A percentile compares a stretch with the other conserved stretches of the same genome.
These are phyloP conservation scores for Rhopalosiphum maidis DNA, from an alignment of 1,140 invertebrate genomes.

Conservation along the genomic window DNA sequence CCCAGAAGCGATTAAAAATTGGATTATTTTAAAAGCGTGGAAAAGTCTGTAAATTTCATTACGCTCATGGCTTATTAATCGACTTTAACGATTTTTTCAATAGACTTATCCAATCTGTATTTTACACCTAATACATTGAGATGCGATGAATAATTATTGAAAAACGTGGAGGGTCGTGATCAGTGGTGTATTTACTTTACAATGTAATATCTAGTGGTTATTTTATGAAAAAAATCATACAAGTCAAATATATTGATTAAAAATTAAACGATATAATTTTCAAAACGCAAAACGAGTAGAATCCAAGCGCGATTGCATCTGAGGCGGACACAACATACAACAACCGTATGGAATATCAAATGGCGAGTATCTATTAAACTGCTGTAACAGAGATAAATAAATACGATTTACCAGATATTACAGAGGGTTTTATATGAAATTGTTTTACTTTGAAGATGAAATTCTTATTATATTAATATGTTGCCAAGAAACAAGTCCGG, in stretches of 20 bases:
- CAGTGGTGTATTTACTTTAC: neutral
- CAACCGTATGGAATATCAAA: neutral
- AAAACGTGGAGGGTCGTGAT: neutral
- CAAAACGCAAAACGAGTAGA: neutral
- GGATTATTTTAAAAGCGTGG: neutral
- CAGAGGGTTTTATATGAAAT: constrained; percentile 12
- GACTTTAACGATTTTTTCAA: neutral
- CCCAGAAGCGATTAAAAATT: neutral
- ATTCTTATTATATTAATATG: constrained; percentile 32
- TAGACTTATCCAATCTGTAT: neutral
- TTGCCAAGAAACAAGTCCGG: constrained; percentile 9
- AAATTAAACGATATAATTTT: neutral
- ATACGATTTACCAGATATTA: neutral
- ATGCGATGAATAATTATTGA: neutral
- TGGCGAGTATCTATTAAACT: neutral
- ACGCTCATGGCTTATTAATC: neutral
- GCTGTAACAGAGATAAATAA: neutral
- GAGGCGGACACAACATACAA: neutral
- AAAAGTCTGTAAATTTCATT: neutral
- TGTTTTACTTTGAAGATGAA: constrained; percentile 10
- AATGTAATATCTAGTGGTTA: neutral
- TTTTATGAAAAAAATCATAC: neutral
- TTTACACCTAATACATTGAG: neutral
- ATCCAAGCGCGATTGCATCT: neutral
- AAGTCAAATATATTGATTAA: neutral